These are phyloP conservation scores for Diachrysia chrysitis DNA, from an alignment of 2,888 invertebrate genomes.

Conservation along the genomic window DNA sequence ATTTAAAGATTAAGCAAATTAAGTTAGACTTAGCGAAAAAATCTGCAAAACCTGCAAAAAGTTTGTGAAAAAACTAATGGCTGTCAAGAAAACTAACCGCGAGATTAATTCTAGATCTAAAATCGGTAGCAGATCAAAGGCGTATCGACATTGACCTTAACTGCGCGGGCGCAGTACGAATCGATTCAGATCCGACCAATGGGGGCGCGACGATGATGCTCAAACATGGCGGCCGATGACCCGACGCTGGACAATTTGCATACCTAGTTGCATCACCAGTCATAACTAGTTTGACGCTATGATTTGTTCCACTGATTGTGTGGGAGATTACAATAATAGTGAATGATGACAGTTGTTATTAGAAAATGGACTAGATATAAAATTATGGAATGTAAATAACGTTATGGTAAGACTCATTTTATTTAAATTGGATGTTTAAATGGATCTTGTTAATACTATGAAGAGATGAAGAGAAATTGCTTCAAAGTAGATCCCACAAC, in stretches of 20 bases:
- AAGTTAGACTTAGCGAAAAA: constrained; percentile 6
- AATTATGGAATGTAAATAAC: constrained; percentile 5
- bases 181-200: constrained; percentile 82
- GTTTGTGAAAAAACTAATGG: constrained; percentile 29
- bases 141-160: constrained; percentile 86
- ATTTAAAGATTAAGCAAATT: constrained; percentile 5
- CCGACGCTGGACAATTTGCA: constrained; percentile 83
- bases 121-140: constrained; percentile 84
- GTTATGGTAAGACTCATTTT: neutral
- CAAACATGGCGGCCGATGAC: constrained; percentile 82
- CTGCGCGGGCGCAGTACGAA: constrained; percentile 82
- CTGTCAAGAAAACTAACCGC: constrained; percentile 34
- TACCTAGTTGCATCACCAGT: constrained; percentile 84
- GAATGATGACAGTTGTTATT: constrained; percentile 27
- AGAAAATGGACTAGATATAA: constrained; percentile 18
- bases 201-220: constrained; percentile 75
- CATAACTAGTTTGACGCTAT: constrained; percentile 73
- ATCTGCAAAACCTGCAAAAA: constrained; percentile 26
- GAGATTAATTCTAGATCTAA: constrained; percentile 58
- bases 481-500: neutral
- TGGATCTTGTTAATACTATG: neutral
- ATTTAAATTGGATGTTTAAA: constrained; percentile 8
- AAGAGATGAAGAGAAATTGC: neutral
- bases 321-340: constrained; percentile 40
- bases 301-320: constrained; percentile 65